These are phyloP conservation scores for Zaprionus gabonicus DNA, from an alignment of 1,140 invertebrate species.

Conservation along the genomic window DNA sequence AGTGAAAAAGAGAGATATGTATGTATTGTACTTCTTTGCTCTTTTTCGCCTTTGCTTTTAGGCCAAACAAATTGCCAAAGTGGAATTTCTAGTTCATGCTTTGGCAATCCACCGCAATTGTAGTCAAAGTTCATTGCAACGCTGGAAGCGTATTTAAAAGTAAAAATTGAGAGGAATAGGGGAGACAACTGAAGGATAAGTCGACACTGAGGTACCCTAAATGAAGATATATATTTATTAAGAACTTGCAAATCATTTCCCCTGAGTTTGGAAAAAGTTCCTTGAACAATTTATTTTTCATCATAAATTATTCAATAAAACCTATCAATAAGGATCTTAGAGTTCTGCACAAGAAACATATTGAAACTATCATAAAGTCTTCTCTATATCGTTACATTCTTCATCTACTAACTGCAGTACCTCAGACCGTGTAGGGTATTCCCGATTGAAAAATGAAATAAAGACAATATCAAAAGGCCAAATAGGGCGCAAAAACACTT, in stretches of 20 bases:
- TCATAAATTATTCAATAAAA: too few species aligned
- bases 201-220: background rate
- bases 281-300: too few species aligned
- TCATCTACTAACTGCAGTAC: background rate
- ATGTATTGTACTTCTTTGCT: slow-evolving; percentile 12
- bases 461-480: slow-evolving; percentile 50
- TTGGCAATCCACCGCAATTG: slow-evolving; percentile 48
- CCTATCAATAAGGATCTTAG: too few species aligned
- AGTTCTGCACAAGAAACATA: background rate
- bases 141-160: slow-evolving; percentile 27
- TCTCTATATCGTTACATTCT: background rate
- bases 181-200: background rate
- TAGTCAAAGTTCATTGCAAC: slow-evolving; percentile 66
- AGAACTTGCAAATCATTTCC: background rate
- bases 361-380: background rate
- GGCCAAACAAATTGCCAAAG: slow-evolving; percentile 50
- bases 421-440: background rate
- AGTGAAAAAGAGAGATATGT: too few species aligned
- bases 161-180: background rate
- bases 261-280: too few species aligned
- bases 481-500: slow-evolving; percentile 64
- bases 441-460: slow-evolving; percentile 1
- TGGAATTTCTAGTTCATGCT: slow-evolving; percentile 75
- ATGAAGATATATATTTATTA: background rate
- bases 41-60: slow-evolving; percentile 15